Evolutionary conservation across 2,888 invertebrate genomes (phyloP).

Genomic region (Sinelater perroti): DNA sequence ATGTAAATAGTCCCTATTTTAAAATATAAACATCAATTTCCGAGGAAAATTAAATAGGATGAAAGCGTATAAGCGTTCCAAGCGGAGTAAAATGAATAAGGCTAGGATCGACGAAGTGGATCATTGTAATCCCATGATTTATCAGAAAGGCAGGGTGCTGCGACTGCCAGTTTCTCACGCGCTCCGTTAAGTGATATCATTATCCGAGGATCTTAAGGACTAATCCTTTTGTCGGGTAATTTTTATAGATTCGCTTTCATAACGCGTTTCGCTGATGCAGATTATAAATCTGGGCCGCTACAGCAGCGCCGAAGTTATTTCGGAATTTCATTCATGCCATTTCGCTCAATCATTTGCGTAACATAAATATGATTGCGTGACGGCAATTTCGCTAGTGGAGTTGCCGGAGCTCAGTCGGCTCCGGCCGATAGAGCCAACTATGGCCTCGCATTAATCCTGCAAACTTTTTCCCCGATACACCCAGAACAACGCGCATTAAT

Average conservation of each 20-base stretch:
- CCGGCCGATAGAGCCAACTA: conserved; percentile 8
- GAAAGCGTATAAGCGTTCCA: conserved; percentile 12
- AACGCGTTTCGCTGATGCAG: background rate
- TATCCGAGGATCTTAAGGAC: conserved; percentile 21
- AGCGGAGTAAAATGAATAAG: conserved; percentile 27
- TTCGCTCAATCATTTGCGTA: conserved; percentile 2
- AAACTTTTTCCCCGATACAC: conserved; percentile 8
- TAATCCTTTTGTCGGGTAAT: conserved; percentile 16
- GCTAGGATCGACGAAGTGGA: conserved; percentile 25
- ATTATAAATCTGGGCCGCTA: background rate
- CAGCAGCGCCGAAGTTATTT: background rate
- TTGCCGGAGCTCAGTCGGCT: conserved; percentile 1
- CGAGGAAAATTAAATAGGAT: conserved; percentile 16
- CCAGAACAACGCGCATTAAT: conserved; percentile 3
- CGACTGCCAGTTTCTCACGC: conserved; percentile 30
- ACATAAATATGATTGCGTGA: conserved; percentile 7
- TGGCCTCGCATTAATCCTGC: conserved; percentile 1
- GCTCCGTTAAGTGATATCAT: conserved; percentile 32
- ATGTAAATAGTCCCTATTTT: no score
- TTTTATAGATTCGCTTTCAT: conserved; percentile 4
- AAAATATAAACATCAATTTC: no score
- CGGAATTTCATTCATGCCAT: background rate
- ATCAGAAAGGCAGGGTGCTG: conserved; percentile 29
- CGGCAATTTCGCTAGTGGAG: background rate
- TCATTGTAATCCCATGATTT: conserved; percentile 36